Conservation (phyloP, 2,113 vertebrate species). For the Solea senegalensis region DNA sequence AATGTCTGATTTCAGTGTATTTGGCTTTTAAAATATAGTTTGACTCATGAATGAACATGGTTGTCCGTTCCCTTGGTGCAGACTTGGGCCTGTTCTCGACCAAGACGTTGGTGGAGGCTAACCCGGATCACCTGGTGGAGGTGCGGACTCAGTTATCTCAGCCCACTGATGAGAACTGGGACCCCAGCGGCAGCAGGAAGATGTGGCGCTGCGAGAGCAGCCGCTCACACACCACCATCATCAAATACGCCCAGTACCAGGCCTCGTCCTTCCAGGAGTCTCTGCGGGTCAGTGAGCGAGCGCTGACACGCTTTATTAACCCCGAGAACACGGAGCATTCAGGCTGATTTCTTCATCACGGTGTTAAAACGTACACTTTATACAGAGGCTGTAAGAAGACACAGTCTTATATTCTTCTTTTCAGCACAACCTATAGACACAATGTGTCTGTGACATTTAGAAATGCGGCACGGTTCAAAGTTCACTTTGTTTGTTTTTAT, state of each 20-base stretch:
- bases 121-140: slow-evolving; percentile 97
- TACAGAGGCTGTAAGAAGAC: too few species aligned
- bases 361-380: not conserved
- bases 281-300: slow-evolving; percentile 86
- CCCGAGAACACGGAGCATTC: too few species aligned
- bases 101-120: slow-evolving; percentile 97
- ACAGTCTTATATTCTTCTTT: too few species aligned
- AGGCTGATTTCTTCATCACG: too few species aligned
- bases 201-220: slow-evolving; percentile 98
- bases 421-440: too few species aligned
- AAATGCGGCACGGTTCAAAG: too few species aligned
- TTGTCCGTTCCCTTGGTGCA: slow-evolving; percentile 41
- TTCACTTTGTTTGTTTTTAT: too few species aligned
- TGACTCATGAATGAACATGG: too few species aligned
- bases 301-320: too few species aligned
- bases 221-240: slow-evolving; percentile 95
- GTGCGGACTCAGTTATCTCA: slow-evolving; percentile 95
- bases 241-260: slow-evolving; percentile 98
- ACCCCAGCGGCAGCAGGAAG: slow-evolving; percentile 92
- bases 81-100: slow-evolving; percentile 98
- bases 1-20: too few species aligned
- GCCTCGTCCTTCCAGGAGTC: slow-evolving; percentile 99
- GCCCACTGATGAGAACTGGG: slow-evolving; percentile 98
- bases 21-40: too few species aligned
- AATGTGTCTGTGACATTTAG: too few species aligned